Percentiles rank a stretch among this genome's conserved stretches.
These are phyloP conservation scores for Cinclus cinclus DNA, from an alignment of 2,113 vertebrate species.

Conservation along the genomic window DNA sequence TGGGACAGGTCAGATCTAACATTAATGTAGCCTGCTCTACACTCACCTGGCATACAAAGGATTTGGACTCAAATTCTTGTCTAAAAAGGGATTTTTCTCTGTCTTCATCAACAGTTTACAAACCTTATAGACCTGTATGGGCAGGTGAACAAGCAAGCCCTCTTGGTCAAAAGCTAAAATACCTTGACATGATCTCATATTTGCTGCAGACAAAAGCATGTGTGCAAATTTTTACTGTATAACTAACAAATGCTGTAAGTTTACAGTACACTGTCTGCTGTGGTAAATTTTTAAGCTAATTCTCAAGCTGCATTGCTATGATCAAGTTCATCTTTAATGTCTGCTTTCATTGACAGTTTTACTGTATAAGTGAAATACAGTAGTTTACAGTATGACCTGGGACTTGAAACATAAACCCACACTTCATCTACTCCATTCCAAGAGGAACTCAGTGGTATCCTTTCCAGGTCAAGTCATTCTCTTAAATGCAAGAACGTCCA, in stretches of 20 bases:
- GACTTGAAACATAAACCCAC: neutral
- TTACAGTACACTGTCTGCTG: neutral
- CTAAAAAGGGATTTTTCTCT: neutral
- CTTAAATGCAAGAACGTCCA: neutral
- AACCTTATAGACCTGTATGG: neutral
- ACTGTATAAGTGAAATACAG: neutral
- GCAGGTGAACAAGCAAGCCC: neutral
- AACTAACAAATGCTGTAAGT: neutral
- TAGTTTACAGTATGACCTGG: neutral
- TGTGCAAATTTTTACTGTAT: neutral
- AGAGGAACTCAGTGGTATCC: neutral
- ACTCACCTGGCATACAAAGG: neutral
- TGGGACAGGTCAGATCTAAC: neutral
- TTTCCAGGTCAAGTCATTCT: neutral
- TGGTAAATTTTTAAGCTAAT: neutral
- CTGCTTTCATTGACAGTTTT: neutral
- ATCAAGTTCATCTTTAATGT: neutral
- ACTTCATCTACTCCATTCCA: accelerated
- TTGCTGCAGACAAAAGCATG: neutral
- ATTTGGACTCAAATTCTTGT: neutral
- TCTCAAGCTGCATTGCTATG: neutral
- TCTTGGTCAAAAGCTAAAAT: neutral
- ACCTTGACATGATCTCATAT: neutral
- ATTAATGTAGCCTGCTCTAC: neutral
- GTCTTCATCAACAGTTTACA: neutral